A percentile compares a stretch with the other conserved stretches of the same genome.
These are phyloP conservation scores for Ichneumoninae sp. DNA, from an alignment of 2,888 invertebrate genomes.

Conservation along the genomic window DNA sequence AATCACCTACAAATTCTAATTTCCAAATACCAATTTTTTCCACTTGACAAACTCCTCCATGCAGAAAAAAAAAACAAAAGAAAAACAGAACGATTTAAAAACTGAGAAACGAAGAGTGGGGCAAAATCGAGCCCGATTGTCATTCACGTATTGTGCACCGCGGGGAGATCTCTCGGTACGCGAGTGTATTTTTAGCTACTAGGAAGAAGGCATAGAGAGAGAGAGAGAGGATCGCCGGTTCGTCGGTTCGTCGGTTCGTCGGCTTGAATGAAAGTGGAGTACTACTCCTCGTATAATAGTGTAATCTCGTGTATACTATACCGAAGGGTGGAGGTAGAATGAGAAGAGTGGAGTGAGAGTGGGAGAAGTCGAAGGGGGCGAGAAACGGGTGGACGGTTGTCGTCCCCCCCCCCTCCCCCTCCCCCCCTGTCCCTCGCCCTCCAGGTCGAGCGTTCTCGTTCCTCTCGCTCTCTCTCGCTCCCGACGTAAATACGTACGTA, in stretches of 20 bases:
- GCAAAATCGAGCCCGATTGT: conserved; percentile 12
- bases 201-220: conserved; percentile 31
- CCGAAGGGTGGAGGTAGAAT: conserved; percentile 65
- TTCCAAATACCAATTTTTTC: too few species aligned
- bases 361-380: conserved; percentile 65
- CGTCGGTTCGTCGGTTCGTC: conserved; percentile 74
- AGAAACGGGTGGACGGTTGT: conserved; percentile 52
- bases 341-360: conserved; percentile 68
- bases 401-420: conserved; percentile 58
- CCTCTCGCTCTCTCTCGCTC: conserved; percentile 40
- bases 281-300: conserved; percentile 72
- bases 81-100: not conserved
- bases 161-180: conserved; percentile 21
- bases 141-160: conserved; percentile 39
- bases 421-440: conserved; percentile 50
- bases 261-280: conserved; percentile 84
- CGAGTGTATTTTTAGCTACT: conserved; percentile 47
- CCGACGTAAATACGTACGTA: conserved; percentile 49
- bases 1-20: too few species aligned
- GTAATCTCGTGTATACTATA: conserved; percentile 60
- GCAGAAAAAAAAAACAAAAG: too few species aligned
- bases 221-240: conserved; percentile 45
- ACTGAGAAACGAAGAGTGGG: not conserved
- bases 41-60: too few species aligned
- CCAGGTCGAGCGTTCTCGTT: conserved; percentile 45